Base-by-base conservation (phyloP, 2,888 invertebrate genomes). In the Gibbula magus region DNA sequence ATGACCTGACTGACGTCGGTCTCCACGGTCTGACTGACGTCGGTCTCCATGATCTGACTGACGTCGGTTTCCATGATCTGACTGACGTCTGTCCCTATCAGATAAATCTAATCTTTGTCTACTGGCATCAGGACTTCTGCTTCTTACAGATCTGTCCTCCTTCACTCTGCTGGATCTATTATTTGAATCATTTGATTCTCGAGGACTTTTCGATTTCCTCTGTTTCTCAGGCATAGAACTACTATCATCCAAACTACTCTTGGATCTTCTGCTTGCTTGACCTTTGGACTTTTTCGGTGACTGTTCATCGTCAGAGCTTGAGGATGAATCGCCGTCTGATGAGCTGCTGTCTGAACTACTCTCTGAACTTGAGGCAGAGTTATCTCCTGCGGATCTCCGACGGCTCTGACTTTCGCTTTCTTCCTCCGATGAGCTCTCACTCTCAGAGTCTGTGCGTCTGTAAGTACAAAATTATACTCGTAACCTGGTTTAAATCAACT, bases 321-420 rank as follows among this genome's bases (percentile, higher is more conserved):
- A 83, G 66, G 83, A 84, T 22, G 79, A 76, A 18, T 75, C 78
- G n/a, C 74, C 77, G 20, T 78, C 79, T 10, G 84, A 82, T 0
- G 84, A 84, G 74, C 81, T 84, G 53, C 81, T 81, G 29, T 83
- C 81, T 73, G 84, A 86, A 76, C 86, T 88, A 7, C 79, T 79
- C 67, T 78, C 78, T 45, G 74, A 80, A 61, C 73, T 53, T 2
- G 83, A 80, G 29, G 78, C 77, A 25, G 81, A 80, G 51, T 67
- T 74, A 52, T 80, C 82, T 29, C 22, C 52, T 51, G 45, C 29
- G 7, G 52, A 25, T 39, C 18, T 74, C 51, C 25, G 25, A 18
- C 16, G 35, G 35, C 20, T 70, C n/a, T 39, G 45, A 22, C 39
- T 76, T 35, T 32, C 13, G 16, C 32, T 29, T 54, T 75, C 53